Conservation (phyloP, 2,888 invertebrate species). For the Marronus borbonicus region DNA sequence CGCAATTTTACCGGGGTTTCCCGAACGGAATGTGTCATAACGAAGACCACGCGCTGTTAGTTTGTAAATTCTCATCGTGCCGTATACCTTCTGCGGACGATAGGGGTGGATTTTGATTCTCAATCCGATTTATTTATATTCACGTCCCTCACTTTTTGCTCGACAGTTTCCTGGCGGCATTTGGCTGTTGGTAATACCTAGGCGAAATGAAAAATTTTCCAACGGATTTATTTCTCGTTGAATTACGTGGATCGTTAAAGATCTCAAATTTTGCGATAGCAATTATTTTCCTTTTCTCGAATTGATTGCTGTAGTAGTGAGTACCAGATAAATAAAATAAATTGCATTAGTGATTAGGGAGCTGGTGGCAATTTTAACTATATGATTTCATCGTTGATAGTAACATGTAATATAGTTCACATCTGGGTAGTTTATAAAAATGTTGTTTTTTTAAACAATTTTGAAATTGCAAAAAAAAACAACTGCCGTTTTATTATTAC, state of each 20-base stretch:
- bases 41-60: background rate
- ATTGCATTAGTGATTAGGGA: too few relatives aligned
- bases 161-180: background rate
- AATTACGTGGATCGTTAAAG: background rate
- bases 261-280: background rate
- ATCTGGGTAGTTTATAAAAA: too few relatives aligned
- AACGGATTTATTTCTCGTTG: background rate
- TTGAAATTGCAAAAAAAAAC: too few relatives aligned
- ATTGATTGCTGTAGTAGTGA: too few relatives aligned
- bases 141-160: background rate
- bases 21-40: slow-evolving; percentile 21
- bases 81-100: background rate
- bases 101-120: background rate
- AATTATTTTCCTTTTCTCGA: too few relatives aligned
- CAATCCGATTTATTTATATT: slow-evolving; percentile 6
- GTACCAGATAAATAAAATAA: too few relatives aligned
- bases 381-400: too few relatives aligned
- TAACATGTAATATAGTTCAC: too few relatives aligned
- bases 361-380: too few relatives aligned
- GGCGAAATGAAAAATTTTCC: slow-evolving; percentile 4
- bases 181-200: background rate
- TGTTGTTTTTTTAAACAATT: too few relatives aligned
- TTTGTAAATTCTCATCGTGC: slow-evolving; percentile 28
- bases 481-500: too few relatives aligned
- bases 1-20: slow-evolving; percentile 14